Base-by-base conservation (phyloP, 2,888 invertebrate species). In the Muschampia plurimacula region DNA sequence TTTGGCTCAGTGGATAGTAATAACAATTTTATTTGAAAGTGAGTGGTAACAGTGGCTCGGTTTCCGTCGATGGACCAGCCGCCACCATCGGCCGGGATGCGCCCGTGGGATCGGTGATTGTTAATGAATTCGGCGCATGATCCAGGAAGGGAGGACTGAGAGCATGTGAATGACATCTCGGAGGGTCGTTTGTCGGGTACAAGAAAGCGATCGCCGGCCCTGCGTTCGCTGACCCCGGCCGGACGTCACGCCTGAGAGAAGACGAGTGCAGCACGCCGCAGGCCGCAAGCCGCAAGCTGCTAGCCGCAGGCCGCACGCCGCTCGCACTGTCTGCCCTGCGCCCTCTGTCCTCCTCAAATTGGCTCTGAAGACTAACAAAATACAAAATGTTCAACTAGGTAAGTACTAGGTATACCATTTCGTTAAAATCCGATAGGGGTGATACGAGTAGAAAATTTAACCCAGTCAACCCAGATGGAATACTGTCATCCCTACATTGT, bases 171-270 rank as follows among this genome's bases (percentile, higher is more conserved):
- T 89, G 89, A 89, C 87, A 89, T 89, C 87, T 88, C 78, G 81
- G 83, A 89, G 90, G 91, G 90, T 89, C 88, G 90, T 83, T 87
- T 84, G 86, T 87, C 86, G 87, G 86, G 83, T 83, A 87, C 83
- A 90, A 81, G 91, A 91, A 90, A 91, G 91, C 79, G 77, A 78
- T 86, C 86, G 86, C 86, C 85, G 87, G 89, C 88, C 88, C 88
- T 88, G 86, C 89, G 93, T 89, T 87, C 93, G 88, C 86, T 90
- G 93, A 93, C 92, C 92, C 89, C 92, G 88, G 87, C 88, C 91
- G 81, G 83, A 92, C 90, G 93, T 86, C 89, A 90, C 86, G 92
- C 86, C 87, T 89, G 87, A 91, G 89, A 86, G 89, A 88, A 89
- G 87, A 86, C 91, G 89, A 88, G 85, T 86, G 85, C 86, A 83